phyloP scores from a whole-genome alignment of 1,140 invertebrate species.

The Meteorus sp. region DNA sequence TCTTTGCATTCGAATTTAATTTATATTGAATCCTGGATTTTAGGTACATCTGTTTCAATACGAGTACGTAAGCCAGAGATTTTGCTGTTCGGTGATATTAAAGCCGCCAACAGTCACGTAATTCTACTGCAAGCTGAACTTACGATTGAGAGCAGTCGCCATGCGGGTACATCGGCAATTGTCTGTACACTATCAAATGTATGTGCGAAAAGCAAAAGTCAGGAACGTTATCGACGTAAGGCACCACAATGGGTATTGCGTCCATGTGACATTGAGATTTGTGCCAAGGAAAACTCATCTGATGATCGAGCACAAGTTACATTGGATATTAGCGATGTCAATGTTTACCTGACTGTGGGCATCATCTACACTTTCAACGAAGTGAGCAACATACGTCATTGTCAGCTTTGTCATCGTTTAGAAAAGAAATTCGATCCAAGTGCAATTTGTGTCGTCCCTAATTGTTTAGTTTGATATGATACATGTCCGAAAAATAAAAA shows the following conservation, averaged over 20 bases:
- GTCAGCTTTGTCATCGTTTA: slow-evolving; percentile 18
- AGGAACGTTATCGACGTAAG: slow-evolving; percentile 39
- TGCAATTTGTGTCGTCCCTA: slow-evolving; percentile 9
- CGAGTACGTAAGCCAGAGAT: slow-evolving; percentile 78
- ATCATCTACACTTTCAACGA: slow-evolving; percentile 71
- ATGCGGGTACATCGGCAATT: slow-evolving; percentile 67
- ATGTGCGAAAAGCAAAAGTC: slow-evolving; percentile 60
- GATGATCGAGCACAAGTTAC: slow-evolving; percentile 68
- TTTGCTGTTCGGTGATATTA: slow-evolving; percentile 73
- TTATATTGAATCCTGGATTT: no score
- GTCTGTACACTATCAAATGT: slow-evolving; percentile 68
- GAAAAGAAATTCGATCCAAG: neutral
- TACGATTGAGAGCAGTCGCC: slow-evolving; percentile 71
- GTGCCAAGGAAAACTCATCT: slow-evolving; percentile 62
- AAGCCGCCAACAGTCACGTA: slow-evolving; percentile 69
- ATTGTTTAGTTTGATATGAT: slow-evolving; percentile 3
- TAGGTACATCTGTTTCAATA: slow-evolving; percentile 69
- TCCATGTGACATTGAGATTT: slow-evolving; percentile 75
- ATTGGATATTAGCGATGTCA: slow-evolving; percentile 66
- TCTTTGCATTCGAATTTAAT: neutral
- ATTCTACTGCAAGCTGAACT: slow-evolving; percentile 75
- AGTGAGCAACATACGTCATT: slow-evolving; percentile 43
- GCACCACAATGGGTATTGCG: slow-evolving; percentile 59
- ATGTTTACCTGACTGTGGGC: slow-evolving; percentile 74
- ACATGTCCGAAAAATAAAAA: neutral